Base-by-base conservation (phyloP, 2,797 vertebrate species). In the Hyperoplus immaculatus region DNA sequence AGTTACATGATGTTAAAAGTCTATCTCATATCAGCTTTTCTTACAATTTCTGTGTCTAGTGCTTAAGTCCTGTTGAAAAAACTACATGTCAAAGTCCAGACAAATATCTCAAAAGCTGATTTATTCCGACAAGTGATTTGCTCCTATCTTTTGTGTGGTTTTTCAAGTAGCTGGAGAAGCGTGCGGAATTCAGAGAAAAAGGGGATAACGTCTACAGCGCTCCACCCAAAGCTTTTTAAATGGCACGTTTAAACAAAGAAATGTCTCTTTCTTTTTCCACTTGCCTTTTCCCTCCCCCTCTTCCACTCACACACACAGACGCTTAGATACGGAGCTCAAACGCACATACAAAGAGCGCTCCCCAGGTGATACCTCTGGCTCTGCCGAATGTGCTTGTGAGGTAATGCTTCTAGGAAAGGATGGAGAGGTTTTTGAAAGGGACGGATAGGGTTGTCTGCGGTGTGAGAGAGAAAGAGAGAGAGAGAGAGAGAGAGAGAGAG, bases 381-480 rank as follows among this genome's bases (percentile, higher is more conserved):
- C 82, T 58, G 81, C 80, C 80, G 86, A 89, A 88, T 92, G 79
- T 61, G 65, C 66, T 3, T 72, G 77, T 95, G 95, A 95, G 83
- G 87, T 95, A 89, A 94, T 94, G 87, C 54, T 90, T 93, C 81
- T 85, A 82, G 90, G 88, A 92, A 91, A 84, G 75, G 81, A 89
- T 75, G 79, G 69, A 73, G 76, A 72, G 60, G 69, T 56, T 71
- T 56, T 71, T 45, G 68, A 75, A 78, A 80, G 58, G 87, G 80
- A 78, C 82, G 80, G 72, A 62, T 50, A 54, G 69, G 83, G 76
- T 77, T 65, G 67, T 88, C 75, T 86, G 58, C 69, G 38, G 74
- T 73, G 75, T 78, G 83, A 78, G 62, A 65, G 59, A 15, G 65
- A 4, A 50, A 76, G 56, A 55, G 59, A 15, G 65, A 4, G 53